phyloP scores from a whole-genome alignment of 2,888 invertebrate species.

The Polymixis lichenea region DNA sequence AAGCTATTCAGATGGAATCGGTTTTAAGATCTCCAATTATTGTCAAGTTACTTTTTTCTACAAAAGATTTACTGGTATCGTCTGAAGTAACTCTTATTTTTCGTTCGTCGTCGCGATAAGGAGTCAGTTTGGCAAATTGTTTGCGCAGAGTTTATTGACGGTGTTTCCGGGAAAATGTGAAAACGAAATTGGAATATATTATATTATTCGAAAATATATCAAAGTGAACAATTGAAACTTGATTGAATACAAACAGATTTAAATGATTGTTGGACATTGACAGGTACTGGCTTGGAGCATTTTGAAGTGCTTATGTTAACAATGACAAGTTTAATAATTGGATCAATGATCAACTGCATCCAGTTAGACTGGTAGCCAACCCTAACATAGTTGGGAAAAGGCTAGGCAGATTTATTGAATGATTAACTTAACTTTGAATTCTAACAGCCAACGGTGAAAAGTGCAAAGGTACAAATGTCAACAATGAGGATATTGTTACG shows the following conservation, averaged over 20 bases:
- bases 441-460: too few species aligned
- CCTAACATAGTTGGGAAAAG: too few species aligned
- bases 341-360: too few species aligned
- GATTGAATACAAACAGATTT: not conserved
- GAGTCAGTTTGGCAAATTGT: constrained; percentile 51
- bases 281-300: not conserved
- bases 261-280: not conserved
- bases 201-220: constrained; percentile 8
- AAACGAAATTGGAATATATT: not conserved
- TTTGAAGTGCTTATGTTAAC: too few species aligned
- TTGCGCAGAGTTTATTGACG: constrained; percentile 28
- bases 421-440: too few species aligned
- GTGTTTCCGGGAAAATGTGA: constrained; percentile 9
- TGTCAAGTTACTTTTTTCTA: constrained; percentile 35
- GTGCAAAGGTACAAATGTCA: too few species aligned
- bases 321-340: too few species aligned
- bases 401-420: too few species aligned
- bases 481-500: too few species aligned
- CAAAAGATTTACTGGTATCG: constrained; percentile 37
- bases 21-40: constrained; percentile 32
- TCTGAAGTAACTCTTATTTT: constrained; percentile 30
- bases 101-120: constrained; percentile 24
- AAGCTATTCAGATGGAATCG: constrained; percentile 43
- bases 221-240: not conserved
- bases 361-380: too few species aligned